Base-by-base conservation (phyloP, 2,888 invertebrate species). In the Andrena dorsata region DNA sequence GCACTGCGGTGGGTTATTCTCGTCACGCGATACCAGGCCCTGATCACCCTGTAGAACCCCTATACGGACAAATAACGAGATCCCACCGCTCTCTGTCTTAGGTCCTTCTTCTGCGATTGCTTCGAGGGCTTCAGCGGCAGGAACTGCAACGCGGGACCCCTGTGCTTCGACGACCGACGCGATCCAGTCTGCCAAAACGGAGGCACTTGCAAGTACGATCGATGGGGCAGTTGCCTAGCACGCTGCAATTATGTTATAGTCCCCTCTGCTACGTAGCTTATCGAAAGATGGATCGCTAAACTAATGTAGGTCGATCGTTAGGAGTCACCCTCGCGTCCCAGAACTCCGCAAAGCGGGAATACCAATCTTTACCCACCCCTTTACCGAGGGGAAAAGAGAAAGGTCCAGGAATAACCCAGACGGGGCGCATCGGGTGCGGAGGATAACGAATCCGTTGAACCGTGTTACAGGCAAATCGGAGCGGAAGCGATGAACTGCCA, bases 91-190 rank as follows among this genome's bases (percentile, higher is more conserved):
- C 60, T 53, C 58, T 4, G 2, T 95, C 41, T 4, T 16, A 97
- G 97, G 91, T 95, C 96, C 78, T 98, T 97, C 94, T 95, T 95
- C 92, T 98, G 98, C 94, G 95, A 96, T 76, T 98, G 98, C 94
- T 98, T 97, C 94, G 95, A 96, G 72, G 97, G 97, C 58, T 98
- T 97, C 94, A 96, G 95, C 71, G 98, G 98, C 6, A 94, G 94
- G 4, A 96, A 96, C 92, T 98, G 98, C 93, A 97, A 97, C 60
- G 95, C 96, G 88, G 98, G 98, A 16, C 97, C 97, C 0, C 95
- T 97, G 76, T 98, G 98, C 94, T 96, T 96, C 80, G 95, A 95
- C 76, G 95, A 95, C 60, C 95, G 95, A 79, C 95, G 95, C 78
- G 94, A 95, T 90, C 88, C 91, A 79, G 95, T 96, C 92, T 98